phyloP scores from a whole-genome alignment of 2,797 vertebrate genomes.

The Oreochromis grahami region DNA sequence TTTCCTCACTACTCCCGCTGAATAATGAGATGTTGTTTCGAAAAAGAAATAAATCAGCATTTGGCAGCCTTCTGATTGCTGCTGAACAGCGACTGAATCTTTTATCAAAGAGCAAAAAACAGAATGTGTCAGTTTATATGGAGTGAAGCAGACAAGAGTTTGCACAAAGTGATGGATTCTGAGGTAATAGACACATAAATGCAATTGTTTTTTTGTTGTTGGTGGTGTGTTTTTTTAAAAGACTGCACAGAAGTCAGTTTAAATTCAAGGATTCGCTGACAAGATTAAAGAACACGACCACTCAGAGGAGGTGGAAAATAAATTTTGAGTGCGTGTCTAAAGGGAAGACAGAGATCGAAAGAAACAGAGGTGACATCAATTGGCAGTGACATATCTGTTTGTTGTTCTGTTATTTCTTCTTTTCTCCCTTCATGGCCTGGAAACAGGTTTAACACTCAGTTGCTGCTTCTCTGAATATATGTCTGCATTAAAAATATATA shows the following conservation, averaged over 20 bases:
- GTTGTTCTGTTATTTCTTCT: background rate
- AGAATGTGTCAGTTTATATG: background rate
- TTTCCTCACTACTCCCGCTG: constrained; percentile 1
- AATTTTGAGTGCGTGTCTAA: background rate
- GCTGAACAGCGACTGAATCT: constrained; percentile 4
- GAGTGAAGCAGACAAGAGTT: background rate
- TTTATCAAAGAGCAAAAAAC: background rate
- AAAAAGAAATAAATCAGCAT: background rate
- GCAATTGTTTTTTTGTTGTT: fast-evolving
- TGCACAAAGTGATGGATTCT: background rate
- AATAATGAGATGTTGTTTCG: constrained; percentile 21
- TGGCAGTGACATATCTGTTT: constrained; percentile 2
- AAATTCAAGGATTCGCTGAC: background rate
- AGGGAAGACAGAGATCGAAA: background rate
- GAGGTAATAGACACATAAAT: background rate
- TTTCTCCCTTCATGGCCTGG: background rate
- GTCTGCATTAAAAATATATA: background rate
- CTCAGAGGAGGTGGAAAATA: background rate
- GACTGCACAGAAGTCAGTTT: background rate
- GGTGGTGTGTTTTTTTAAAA: background rate
- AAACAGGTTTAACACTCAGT: background rate
- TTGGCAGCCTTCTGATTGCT: background rate
- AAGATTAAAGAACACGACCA: background rate
- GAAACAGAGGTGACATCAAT: background rate
- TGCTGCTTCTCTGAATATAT: background rate